A percentile compares a stretch with the other conserved stretches of the same genome.
phyloP scores from a whole-genome alignment of 2,888 invertebrate genomes.

The Drosophila colorata region DNA sequence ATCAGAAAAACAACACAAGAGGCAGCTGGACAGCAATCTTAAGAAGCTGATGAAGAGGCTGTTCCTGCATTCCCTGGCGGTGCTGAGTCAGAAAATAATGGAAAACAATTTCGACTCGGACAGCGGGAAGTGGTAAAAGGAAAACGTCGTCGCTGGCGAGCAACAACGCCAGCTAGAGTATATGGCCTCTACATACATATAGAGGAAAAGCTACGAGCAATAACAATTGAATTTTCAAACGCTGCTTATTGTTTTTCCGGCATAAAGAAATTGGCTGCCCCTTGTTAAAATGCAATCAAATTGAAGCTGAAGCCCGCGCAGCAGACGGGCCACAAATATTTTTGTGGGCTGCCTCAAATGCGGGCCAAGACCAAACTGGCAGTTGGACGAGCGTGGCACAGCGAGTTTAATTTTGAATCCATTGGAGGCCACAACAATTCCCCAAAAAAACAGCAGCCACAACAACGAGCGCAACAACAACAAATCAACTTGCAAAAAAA shows the following conservation, averaged over 20 bases:
- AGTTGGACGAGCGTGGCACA: slow-evolving; percentile 28
- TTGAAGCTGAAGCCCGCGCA: slow-evolving; percentile 42
- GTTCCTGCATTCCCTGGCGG: slow-evolving; percentile 27
- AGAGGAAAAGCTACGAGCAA: slow-evolving; percentile 64
- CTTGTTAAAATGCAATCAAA: slow-evolving; percentile 80
- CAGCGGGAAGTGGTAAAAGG: slow-evolving; percentile 29
- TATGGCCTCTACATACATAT: slow-evolving; percentile 20
- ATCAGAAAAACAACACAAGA: slow-evolving; percentile 67
- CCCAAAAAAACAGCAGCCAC: slow-evolving; percentile 42
- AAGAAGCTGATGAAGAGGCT: slow-evolving; percentile 66
- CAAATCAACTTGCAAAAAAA: slow-evolving; percentile 33
- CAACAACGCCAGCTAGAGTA: slow-evolving; percentile 7
- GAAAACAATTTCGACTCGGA: slow-evolving; percentile 69
- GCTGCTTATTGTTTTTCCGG: slow-evolving; percentile 75
- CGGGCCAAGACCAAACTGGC: slow-evolving; percentile 45
- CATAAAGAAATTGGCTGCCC: slow-evolving; percentile 68
- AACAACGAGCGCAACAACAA: slow-evolving; percentile 33
- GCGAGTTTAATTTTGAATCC: slow-evolving; percentile 72
- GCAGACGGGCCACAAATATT: slow-evolving; percentile 44
- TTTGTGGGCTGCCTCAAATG: slow-evolving; percentile 35
- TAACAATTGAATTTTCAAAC: slow-evolving; percentile 78
- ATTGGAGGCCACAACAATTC: slow-evolving; percentile 57
- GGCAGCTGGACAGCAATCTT: slow-evolving; percentile 73
- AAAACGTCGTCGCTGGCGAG: slow-evolving; percentile 9
- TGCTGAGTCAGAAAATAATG: slow-evolving; percentile 75